phyloP scores from a whole-genome alignment of 1,140 invertebrate genomes.

The Latrodectus geometricus region DNA sequence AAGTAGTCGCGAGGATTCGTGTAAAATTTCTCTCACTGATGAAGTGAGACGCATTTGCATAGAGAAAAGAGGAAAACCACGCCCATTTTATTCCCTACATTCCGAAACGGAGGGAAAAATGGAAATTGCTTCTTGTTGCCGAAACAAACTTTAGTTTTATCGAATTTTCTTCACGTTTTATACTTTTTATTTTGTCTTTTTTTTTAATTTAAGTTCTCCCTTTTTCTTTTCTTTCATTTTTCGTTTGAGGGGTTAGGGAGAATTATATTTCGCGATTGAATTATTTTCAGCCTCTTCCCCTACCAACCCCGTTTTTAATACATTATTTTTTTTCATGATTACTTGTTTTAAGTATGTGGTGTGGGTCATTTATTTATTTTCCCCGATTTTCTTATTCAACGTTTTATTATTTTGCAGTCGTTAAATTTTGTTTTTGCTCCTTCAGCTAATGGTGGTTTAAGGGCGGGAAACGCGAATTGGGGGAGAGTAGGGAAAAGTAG shows the following conservation, averaged over 20 bases:
- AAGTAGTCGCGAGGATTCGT: background rate
- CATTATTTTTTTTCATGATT: background rate
- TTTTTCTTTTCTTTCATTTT: conserved; percentile 39
- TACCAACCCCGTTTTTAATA: background rate
- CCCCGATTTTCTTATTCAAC: conserved; percentile 22
- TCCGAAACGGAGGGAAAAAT: conserved; percentile 42
- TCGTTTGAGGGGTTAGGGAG: conserved; percentile 21
- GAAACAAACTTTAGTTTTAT: conserved; percentile 56
- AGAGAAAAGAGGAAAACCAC: conserved; percentile 13
- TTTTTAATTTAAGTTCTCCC: background rate
- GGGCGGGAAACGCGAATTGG: conserved; percentile 3
- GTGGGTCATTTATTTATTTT: conserved; percentile 52
- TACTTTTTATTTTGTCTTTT: conserved; percentile 10
- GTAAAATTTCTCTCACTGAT: conserved; percentile 9
- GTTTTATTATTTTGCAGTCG: conserved; percentile 49
- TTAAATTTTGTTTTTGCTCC: conserved; percentile 46
- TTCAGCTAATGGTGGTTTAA: conserved; percentile 48
- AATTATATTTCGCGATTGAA: conserved; percentile 60
- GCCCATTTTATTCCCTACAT: conserved; percentile 28
- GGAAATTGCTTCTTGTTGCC: conserved; percentile 50
- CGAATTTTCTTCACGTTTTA: conserved; percentile 24
- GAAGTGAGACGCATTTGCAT: conserved; percentile 53
- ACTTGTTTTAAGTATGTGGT: conserved; percentile 3
- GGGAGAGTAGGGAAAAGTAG: conserved; percentile 17
- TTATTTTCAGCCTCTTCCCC: conserved; percentile 48